Evolutionary conservation across 1,140 invertebrate genomes (phyloP), one percentile per base, ranked within the genome.

Genomic region (Drosophila repletoides): DNA sequence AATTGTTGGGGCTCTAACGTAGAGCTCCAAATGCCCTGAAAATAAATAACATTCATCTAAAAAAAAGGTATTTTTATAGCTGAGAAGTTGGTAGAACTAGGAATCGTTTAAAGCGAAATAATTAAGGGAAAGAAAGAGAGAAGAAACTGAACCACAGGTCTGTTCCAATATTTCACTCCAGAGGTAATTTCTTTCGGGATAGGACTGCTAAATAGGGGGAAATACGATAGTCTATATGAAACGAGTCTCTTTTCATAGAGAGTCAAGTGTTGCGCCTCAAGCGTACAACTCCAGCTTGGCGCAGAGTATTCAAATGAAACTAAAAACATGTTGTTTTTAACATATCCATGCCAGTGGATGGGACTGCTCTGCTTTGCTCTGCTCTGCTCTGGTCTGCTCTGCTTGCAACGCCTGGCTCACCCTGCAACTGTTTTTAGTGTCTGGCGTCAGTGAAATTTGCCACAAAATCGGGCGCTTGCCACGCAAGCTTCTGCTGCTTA

Each of bases 281-380:
- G n/a, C n/a, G n/a, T n/a, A n/a, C n/a, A n/a, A n/a, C n/a, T n/a
- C 15, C 4, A 9, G 15, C 12, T 14, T 3, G 10, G 21, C 6
- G 26, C 29, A 77, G 70, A 5, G 63, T 33, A 63, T 38, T 3
- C 9, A 10, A 61, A 29, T 36, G 10, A 12, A 43, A 41, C 34
- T 45, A 45, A 72, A 64, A 72, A 72, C 79, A 74, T 77, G 77
- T 84, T 83, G 74, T 83, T 83, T 84, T 73, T 51, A 77, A 66
- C 73, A 76, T 66, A 77, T 77, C 49, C 55, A 63, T 69, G 61
- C 14, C 45, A 49, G 34, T 41, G 45, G 22, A n/a, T n/a, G n/a
- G n/a, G n/a, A n/a, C n/a, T n/a, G n/a, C n/a, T n/a, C 38, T 56
- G 28, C 55, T 46, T 21, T 40, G 14, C 9, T 9, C 34, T 28